phyloP scores from a whole-genome alignment of 2,113 vertebrate species.

The Cephalopholis sonnerati region DNA sequence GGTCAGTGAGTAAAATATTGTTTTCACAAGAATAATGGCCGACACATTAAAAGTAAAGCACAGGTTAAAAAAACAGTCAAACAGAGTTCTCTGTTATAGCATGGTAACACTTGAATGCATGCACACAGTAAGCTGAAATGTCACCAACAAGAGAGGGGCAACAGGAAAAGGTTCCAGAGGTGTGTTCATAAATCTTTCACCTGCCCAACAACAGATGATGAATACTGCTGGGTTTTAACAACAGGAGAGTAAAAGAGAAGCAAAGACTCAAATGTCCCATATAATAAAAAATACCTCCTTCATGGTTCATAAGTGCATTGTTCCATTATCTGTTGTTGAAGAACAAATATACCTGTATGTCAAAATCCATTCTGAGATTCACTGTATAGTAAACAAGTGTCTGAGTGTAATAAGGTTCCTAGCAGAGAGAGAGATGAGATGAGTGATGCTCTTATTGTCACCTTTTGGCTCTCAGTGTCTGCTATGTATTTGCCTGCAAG shows the following conservation, averaged over 20 bases:
- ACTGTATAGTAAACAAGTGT: neutral
- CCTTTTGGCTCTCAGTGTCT: neutral
- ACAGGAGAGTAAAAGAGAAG: neutral
- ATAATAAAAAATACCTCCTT: slow-evolving; percentile 4
- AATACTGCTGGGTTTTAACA: neutral
- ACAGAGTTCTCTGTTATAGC: neutral
- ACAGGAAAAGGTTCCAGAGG: slow-evolving; percentile 25
- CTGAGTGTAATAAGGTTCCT: neutral
- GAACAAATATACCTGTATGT: neutral
- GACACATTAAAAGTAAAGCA: neutral
- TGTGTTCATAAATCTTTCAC: slow-evolving; percentile 17
- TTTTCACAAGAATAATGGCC: neutral
- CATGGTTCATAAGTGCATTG: neutral
- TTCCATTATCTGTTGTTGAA: neutral
- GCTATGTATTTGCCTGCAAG: neutral
- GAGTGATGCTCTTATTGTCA: neutral
- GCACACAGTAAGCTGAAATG: slow-evolving; percentile 13
- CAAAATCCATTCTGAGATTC: neutral
- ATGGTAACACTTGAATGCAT: neutral
- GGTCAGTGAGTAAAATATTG: neutral
- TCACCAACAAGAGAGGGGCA: slow-evolving; percentile 18
- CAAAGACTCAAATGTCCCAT: neutral
- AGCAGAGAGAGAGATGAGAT: neutral
- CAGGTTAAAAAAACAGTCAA: neutral
- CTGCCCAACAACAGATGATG: slow-evolving; percentile 20